A percentile compares a stretch with the other conserved stretches of the same genome.
phyloP scores from a whole-genome alignment of 2,113 vertebrate species.

The Leptobrachium ailaonicum region DNA sequence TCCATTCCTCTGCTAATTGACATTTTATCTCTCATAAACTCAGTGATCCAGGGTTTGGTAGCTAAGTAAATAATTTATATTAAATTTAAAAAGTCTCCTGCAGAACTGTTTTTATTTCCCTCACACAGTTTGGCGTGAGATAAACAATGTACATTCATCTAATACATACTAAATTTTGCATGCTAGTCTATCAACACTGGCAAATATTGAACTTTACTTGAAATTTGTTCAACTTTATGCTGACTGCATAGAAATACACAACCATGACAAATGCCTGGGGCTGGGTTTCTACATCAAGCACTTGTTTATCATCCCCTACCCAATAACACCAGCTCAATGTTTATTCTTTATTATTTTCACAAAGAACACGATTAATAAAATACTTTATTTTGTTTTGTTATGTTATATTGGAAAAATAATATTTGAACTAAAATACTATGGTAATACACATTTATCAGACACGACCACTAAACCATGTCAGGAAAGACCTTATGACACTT shows the following conservation, averaged over 20 bases:
- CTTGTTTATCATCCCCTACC: too few species aligned
- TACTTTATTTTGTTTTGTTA: too few species aligned
- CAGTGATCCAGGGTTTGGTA: conserved; percentile 35
- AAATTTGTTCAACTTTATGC: conserved; percentile 43
- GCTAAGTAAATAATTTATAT: conserved; percentile 34
- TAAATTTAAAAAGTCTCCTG: conserved; percentile 29
- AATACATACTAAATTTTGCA: conserved; percentile 33
- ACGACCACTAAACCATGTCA: conserved; percentile 26
- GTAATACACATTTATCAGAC: not conserved
- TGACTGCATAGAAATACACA: conserved; percentile 35
- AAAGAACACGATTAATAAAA: too few species aligned
- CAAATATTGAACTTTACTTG: conserved; percentile 37
- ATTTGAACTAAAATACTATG: too few species aligned
- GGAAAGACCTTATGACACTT: conserved; percentile 1
- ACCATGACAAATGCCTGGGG: conserved; percentile 11
- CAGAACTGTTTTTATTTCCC: conserved; percentile 24
- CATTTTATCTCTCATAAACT: conserved; percentile 20
- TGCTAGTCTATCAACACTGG: conserved; percentile 26
- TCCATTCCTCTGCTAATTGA: conserved; percentile 24
- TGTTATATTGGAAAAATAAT: too few species aligned
- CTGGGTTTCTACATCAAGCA: conserved; percentile 11
- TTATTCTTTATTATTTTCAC: too few species aligned
- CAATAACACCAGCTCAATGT: too few species aligned
- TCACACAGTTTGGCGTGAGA: conserved; percentile 19
- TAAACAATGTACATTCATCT: conserved; percentile 39